phyloP scores from a whole-genome alignment of 2,888 invertebrate species.

The Drosophila paucipuncta region DNA sequence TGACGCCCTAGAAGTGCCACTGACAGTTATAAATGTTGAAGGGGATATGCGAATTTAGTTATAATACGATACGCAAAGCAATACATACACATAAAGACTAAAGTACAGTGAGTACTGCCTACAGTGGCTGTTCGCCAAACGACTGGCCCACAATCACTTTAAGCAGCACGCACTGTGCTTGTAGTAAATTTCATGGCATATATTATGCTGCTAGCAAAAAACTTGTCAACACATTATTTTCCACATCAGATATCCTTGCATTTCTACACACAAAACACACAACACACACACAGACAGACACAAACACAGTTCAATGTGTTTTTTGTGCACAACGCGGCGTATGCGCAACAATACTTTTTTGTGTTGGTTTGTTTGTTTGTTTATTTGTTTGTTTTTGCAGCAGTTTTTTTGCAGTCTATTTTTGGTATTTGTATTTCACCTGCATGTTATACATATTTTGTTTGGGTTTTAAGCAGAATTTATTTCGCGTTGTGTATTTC shows the following conservation, averaged over 20 bases:
- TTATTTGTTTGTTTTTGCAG: constrained; percentile 14
- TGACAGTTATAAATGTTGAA: constrained; percentile 56
- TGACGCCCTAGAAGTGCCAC: constrained; percentile 21
- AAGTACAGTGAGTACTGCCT: constrained; percentile 27
- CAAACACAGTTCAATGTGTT: constrained; percentile 10
- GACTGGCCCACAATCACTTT: background rate
- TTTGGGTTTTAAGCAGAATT: constrained; percentile 23
- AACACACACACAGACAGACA: constrained; percentile 1
- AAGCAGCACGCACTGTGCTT: constrained; percentile 23
- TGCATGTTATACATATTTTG: constrained; percentile 9
- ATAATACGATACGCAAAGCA: constrained; percentile 14
- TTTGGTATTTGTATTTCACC: constrained; percentile 29
- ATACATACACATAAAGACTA: constrained; percentile 6
- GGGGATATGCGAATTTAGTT: constrained; percentile 26
- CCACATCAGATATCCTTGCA: constrained; percentile 10
- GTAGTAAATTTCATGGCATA: background rate
- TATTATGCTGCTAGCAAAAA: constrained; percentile 21
- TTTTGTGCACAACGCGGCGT: constrained; percentile 47
- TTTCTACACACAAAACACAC: background rate
- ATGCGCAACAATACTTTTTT: constrained; percentile 46
- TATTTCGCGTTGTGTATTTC: background rate
- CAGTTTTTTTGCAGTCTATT: constrained; percentile 20
- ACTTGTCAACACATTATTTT: constrained; percentile 16
- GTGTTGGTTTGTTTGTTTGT: constrained; percentile 12
- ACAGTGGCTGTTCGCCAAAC: background rate